Evolutionary conservation across 37 sponge, comb jelly and placozoan species (phyloP).

Genomic region (Spongilla lacustris): DNA sequence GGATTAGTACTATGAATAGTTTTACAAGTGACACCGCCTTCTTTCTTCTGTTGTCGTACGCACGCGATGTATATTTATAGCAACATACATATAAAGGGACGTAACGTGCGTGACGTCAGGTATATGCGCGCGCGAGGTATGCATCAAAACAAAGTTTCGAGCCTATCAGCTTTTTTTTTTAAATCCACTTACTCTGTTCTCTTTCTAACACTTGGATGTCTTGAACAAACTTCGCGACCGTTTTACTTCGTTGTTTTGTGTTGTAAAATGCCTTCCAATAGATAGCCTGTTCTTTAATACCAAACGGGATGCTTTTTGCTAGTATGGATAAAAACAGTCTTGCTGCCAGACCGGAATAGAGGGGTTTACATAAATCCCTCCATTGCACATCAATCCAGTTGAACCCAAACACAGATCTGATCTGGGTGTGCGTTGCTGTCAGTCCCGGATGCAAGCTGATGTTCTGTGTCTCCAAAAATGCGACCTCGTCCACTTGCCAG

Average conservation of each 20-base stretch:
- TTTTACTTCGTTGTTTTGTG: neutral
- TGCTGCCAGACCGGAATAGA: constrained; percentile 55
- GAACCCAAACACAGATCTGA: constrained; percentile 18
- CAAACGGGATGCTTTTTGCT: constrained; percentile 28
- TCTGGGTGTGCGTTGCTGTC: neutral
- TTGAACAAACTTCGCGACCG: neutral
- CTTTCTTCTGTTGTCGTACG: too few relatives aligned
- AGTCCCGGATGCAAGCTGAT: constrained; percentile 14
- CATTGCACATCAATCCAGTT: constrained; percentile 29
- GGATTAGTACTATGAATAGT: too few relatives aligned
- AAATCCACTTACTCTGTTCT: neutral
- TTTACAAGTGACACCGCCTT: too few relatives aligned
- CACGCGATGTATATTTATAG: too few relatives aligned
- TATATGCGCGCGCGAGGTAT: too few relatives aligned
- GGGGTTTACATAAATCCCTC: constrained; percentile 50
- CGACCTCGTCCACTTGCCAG: constrained; percentile 49
- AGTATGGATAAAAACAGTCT: constrained; percentile 28
- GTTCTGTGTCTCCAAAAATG: constrained; percentile 26
- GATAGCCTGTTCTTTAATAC: constrained; percentile 37
- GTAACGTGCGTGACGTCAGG: too few relatives aligned
- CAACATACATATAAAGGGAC: too few relatives aligned
- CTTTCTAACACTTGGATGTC: neutral
- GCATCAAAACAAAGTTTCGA: too few relatives aligned
- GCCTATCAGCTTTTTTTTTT: too few relatives aligned
- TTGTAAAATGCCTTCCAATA: constrained; percentile 56